Evolutionary conservation across 2,888 invertebrate genomes (phyloP).

Genomic region (Diploptera punctata): DNA sequence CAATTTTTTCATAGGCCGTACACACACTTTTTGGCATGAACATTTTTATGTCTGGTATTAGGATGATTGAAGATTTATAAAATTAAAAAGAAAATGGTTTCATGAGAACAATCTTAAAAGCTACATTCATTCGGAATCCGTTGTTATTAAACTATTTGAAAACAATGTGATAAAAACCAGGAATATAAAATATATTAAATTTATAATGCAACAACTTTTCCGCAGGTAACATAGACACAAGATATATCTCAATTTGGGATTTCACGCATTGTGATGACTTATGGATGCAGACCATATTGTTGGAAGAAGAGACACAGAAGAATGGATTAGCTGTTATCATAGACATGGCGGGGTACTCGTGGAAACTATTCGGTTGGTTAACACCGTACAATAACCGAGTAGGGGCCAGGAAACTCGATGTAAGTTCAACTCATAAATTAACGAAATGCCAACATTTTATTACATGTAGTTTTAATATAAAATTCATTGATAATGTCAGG

Average conservation of each 20-base stretch:
- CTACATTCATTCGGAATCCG: too few species aligned
- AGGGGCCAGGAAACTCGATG: neutral
- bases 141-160: too few species aligned
- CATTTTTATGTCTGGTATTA: too few species aligned
- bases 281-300: neutral
- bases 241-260: neutral
- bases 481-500: neutral
- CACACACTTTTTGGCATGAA: too few species aligned
- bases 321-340: slow-evolving; percentile 4
- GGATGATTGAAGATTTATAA: too few species aligned
- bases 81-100: too few species aligned
- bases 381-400: neutral
- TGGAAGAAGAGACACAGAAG: slow-evolving; percentile 17
- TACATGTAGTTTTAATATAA: neutral
- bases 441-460: neutral
- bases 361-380: neutral
- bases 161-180: too few species aligned
- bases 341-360: neutral
- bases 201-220: too few species aligned
- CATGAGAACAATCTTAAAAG: too few species aligned
- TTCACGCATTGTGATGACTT: neutral
- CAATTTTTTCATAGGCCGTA: too few species aligned
- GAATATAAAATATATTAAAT: too few species aligned
- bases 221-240: neutral
- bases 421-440: too few species aligned